Evolutionary conservation across 2,888 invertebrate genomes (phyloP), one percentile per base, ranked within the genome.

Genomic region (Marasmarcha lunaedactyla): DNA sequence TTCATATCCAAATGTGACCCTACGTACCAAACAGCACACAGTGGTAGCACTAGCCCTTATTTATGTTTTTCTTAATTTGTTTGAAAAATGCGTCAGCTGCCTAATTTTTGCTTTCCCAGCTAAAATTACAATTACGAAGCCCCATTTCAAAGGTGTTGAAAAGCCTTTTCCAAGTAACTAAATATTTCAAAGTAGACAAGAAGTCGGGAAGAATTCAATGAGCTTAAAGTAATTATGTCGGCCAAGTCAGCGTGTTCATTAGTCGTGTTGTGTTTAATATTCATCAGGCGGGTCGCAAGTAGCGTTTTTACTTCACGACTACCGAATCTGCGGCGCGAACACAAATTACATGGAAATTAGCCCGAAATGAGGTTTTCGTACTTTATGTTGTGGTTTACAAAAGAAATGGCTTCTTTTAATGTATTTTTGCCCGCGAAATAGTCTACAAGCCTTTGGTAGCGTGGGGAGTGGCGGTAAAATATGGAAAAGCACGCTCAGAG

Each of bases 311-410:
- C 52, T 54, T 54, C 48, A 55, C 57, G 57, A 59, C 20, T 20
- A 7, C 59, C 57, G 55, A 60, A 63, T 69, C 69, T 70, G 4
- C 20, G 20, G 20, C 20, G 57, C 52, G 57, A 58, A 64, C 64
- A 59, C 63, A 68, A 72, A 71, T 71, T 67, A 69, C 60, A 70
- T 70, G 72, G 61, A 65, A 71, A 71, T 72, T 59, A 62, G 61
- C 54, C 52, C 57, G 66, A 70, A 10, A 30, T 30, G 30, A 11
- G 30, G 64, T 64, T 66, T 30, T 20, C 20, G 7, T 3, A 7
- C 20, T 20, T 20, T 20, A 20, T 15, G 36, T 12, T 25, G 33
- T 37, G 15, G 39, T 15, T 25, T 25, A 25, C n/a, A 39, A 40
- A 40, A 33, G 20, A 20, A 20, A 20, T n/a, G n/a, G n/a, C n/a